phyloP scores from a whole-genome alignment of 2,113 vertebrate genomes.

The Geococcyx californianus region DNA sequence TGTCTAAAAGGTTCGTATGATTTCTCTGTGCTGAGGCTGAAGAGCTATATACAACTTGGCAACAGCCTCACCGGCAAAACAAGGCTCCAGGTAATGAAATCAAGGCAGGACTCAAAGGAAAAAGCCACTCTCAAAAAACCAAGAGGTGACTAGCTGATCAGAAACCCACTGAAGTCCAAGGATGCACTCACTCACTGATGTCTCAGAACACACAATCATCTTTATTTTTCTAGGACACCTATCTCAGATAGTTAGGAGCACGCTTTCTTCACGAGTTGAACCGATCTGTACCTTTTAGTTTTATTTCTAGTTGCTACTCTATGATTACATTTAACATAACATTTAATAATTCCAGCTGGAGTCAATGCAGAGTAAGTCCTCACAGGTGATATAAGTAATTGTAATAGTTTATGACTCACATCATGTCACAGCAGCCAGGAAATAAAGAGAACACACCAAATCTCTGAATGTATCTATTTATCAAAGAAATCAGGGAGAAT shows the following conservation, averaged over 20 bases:
- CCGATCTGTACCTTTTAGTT: background rate
- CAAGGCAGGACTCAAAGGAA: background rate
- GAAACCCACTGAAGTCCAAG: background rate
- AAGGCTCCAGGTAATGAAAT: background rate
- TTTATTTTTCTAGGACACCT: background rate
- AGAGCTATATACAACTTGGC: background rate
- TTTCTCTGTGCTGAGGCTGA: background rate
- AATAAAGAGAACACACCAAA: background rate
- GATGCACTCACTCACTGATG: background rate
- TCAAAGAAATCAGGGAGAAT: background rate
- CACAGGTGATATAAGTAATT: accelerated
- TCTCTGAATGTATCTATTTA: background rate
- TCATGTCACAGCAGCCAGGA: background rate
- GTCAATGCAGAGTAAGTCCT: background rate
- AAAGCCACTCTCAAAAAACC: background rate
- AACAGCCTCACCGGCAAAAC: background rate
- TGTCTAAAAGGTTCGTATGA: background rate
- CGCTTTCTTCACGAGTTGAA: background rate
- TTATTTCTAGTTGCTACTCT: background rate
- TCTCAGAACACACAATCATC: background rate
- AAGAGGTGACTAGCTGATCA: background rate
- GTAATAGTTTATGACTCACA: background rate
- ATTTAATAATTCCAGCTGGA: background rate
- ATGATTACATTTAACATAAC: background rate
- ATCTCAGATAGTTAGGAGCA: background rate